A percentile compares a stretch with the other conserved stretches of the same genome.
These are phyloP conservation scores for Todiramphus saurophagus DNA, from an alignment of 2,113 vertebrate genomes.

Conservation along the genomic window DNA sequence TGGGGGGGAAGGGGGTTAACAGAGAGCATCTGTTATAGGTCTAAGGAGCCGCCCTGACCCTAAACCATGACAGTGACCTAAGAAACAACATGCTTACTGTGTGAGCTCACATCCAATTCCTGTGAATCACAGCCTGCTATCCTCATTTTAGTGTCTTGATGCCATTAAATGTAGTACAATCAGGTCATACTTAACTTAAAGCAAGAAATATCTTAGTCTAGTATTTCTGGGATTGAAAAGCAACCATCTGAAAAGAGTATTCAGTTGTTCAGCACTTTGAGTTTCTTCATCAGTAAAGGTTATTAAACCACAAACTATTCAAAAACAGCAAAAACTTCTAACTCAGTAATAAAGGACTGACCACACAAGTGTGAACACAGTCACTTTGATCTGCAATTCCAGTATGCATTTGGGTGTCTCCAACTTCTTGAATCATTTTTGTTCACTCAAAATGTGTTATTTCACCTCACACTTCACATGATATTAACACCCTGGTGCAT, in stretches of 20 bases:
- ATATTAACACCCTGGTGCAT: background rate
- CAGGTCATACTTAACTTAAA: background rate
- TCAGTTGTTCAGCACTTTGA: background rate
- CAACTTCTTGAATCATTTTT: background rate
- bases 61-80: background rate
- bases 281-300: background rate
- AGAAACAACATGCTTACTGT: background rate
- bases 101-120: background rate
- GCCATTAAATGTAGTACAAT: background rate
- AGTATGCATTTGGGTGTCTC: background rate
- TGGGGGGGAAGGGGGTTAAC: no score
- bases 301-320: background rate
- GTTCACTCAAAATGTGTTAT: background rate
- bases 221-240: background rate
- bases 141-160: background rate
- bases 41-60: no score
- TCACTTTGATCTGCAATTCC: background rate
- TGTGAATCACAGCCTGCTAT: background rate
- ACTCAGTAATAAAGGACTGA: background rate
- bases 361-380: background rate
- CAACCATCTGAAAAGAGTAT: rapidly evolving
- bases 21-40: no score
- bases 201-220: background rate
- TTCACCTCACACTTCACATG: background rate
- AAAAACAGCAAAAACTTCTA: background rate